A percentile compares a stretch with the other conserved stretches of the same genome.
Conservation (phyloP, 2,888 invertebrate species). For the Alviniconcha strummeri region DNA sequence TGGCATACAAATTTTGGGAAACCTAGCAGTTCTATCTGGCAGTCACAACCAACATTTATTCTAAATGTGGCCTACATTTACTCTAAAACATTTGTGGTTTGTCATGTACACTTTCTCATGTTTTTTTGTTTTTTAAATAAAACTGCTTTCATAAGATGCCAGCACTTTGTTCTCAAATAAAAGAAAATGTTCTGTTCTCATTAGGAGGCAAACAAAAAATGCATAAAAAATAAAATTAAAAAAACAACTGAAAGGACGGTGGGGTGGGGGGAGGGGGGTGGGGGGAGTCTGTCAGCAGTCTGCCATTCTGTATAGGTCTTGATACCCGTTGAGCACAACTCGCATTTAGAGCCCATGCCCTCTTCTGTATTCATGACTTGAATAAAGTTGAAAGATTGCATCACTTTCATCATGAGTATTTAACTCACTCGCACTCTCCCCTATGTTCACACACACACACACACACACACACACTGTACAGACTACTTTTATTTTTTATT, state of each 20-base stretch:
- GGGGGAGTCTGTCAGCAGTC: neutral
- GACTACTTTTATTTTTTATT: no score
- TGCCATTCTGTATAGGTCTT: conserved; percentile 1
- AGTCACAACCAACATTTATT: no score
- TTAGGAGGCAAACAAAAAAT: neutral
- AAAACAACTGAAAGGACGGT: neutral
- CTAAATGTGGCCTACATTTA: no score
- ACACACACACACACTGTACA: neutral
- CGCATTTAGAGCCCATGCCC: neutral
- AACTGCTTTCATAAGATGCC: no score
- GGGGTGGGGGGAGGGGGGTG: neutral
- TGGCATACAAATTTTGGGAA: no score
- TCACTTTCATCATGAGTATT: neutral
- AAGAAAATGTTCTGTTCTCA: neutral
- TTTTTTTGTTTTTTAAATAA: no score
- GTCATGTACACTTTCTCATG: no score
- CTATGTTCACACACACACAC: neutral
- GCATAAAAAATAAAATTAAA: neutral
- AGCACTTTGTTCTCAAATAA: neutral
- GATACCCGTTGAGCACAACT: neutral
- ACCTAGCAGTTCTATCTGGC: no score
- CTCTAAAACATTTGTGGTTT: no score
- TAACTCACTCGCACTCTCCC: neutral
- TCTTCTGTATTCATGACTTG: neutral
- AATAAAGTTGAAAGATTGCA: neutral